Evolutionary conservation across 2,888 invertebrate genomes (phyloP).

Genomic region (Tromatobia lineatoria): DNA sequence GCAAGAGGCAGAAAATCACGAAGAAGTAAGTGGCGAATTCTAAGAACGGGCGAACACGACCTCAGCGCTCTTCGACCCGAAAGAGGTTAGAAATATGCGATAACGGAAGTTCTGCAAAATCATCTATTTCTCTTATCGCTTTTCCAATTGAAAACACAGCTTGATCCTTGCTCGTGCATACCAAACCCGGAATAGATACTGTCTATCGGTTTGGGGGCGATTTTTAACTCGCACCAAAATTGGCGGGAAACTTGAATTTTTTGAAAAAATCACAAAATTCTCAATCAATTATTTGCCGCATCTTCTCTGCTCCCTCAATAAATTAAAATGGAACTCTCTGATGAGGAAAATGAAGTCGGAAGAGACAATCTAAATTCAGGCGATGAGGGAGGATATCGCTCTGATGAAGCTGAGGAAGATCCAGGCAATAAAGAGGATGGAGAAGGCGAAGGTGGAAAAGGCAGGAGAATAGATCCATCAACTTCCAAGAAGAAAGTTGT

Average conservation of each 20-base stretch:
- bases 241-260: constrained; percentile 42
- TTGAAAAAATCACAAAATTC: constrained; percentile 3
- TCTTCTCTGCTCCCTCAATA: not conserved
- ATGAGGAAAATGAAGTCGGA: constrained; percentile 58
- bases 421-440: constrained; percentile 60
- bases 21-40: constrained; percentile 84
- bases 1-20: constrained; percentile 84
- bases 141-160: not conserved
- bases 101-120: not conserved
- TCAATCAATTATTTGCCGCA: too few relatives aligned
- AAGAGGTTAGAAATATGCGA: constrained; percentile 34
- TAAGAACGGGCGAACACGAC: constrained; percentile 11
- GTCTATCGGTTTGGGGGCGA: too few relatives aligned
- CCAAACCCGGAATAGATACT: not conserved
- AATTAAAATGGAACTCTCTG: constrained; percentile 59
- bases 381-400: constrained; percentile 52
- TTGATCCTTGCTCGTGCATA: not conserved
- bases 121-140: not conserved
- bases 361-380: constrained; percentile 53
- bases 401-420: constrained; percentile 65
- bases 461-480: constrained; percentile 84
- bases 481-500: constrained; percentile 87
- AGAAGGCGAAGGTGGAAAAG: constrained; percentile 70
- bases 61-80: not conserved
- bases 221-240: not conserved